Percentiles rank a stretch among this genome's conserved stretches.
Conservation (phyloP, 2,113 vertebrate species). For the Xenopus borealis region DNA sequence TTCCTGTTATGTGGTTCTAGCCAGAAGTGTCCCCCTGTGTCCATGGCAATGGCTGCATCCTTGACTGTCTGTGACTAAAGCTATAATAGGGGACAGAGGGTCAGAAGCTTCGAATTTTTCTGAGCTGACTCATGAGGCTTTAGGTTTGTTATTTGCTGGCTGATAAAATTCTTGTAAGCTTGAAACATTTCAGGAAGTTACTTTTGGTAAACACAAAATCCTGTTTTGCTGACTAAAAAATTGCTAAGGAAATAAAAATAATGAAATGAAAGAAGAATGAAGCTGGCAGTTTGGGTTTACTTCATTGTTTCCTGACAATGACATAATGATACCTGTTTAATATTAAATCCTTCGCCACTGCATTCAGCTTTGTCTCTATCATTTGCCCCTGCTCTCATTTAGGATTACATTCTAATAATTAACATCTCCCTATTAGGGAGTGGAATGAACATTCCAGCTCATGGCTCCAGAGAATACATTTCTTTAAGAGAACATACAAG, state of each 20-base stretch:
- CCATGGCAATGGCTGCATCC: constrained; percentile 32
- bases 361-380: not conserved
- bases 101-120: constrained; percentile 39
- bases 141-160: constrained; percentile 22
- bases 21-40: constrained; percentile 14
- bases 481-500: too few species aligned
- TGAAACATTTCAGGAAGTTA: constrained; percentile 38
- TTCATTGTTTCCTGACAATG: constrained; percentile 39
- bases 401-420: not conserved
- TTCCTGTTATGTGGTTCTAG: constrained; percentile 40
- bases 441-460: not conserved
- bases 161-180: constrained; percentile 40
- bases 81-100: constrained; percentile 42
- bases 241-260: not conserved
- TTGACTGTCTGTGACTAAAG: constrained; percentile 41
- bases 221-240: constrained; percentile 40
- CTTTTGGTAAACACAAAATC: constrained; percentile 41
- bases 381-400: not conserved
- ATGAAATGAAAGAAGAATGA: constrained; percentile 8
- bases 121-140: constrained; percentile 33
- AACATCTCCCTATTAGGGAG: not conserved
- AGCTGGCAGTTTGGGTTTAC: not conserved
- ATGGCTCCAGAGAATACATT: not conserved
- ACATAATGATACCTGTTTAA: constrained; percentile 26
- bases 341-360: constrained; percentile 9